Base-by-base conservation (phyloP, 2,888 invertebrate species). In the Artemia sinica region DNA sequence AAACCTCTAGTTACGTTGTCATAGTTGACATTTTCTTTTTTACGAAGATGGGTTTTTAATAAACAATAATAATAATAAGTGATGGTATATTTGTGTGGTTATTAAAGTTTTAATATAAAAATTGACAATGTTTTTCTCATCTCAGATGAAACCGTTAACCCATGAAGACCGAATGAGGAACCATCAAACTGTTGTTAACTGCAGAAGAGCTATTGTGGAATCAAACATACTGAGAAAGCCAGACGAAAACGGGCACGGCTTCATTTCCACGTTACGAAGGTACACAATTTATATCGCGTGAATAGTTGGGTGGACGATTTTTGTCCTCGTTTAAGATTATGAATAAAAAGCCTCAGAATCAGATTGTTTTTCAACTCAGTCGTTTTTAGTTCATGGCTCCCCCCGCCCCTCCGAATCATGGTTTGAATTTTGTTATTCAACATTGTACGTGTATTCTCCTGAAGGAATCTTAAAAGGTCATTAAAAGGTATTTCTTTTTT, bases 81-180 rank as follows among this genome's bases (percentile, higher is more conserved):
- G 14, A 41, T 41, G 3, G 41, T 41, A 41, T 41, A 41, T 41
- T 41, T 41, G 3, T 41, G 6, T 41, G 41, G 41, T 41, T 41
- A 41, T 41, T 41, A 41, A 41, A 41, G 41, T 41, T 6, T 41
- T 41, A 41, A 41, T 41, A 41, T 41, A 5, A 41, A 41, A 41
- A 41, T 6, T 41, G 41, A 41, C 6, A 41, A 41, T 12, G n/a
- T 68, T 65, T 66, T 72, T 67, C 67, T 69, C 58, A 72, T 68
- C 71, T 4, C 71, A 81, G 80, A 77, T 80, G 52, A 81, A 81
- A 78, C 83, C 84, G 52, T 87, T 93, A 68, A 92, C 93, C 0
- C 88, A 89, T 73, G 88, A 92, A 72, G 94, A 95, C 78, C 83
- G 93, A 50, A 84, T 91, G 4, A 82, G 93, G 65, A 81, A 94